phyloP scores from a whole-genome alignment of 1,140 invertebrate species.

The Drosophila lowei region DNA sequence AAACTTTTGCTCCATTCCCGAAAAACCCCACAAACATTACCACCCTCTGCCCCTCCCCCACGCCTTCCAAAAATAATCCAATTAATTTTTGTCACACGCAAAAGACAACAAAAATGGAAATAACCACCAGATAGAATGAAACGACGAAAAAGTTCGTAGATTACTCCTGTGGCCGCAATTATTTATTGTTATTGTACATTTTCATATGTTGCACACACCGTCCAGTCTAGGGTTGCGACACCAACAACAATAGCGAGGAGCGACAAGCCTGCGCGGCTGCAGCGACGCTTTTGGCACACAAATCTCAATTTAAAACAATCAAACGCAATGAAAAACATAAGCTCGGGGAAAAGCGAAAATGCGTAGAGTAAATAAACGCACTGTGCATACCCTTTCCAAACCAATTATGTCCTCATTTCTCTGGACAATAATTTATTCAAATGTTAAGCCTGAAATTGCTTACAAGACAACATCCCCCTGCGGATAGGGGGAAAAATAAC shows the following conservation, averaged over 20 bases:
- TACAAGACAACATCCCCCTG: no score
- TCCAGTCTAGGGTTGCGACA: background rate
- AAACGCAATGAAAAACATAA: conserved; percentile 70
- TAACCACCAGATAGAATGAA: conserved; percentile 32
- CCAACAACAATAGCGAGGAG: conserved; percentile 22
- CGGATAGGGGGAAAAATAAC: no score
- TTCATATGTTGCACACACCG: conserved; percentile 29
- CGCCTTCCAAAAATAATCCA: conserved; percentile 31
- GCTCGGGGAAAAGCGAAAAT: conserved; percentile 37
- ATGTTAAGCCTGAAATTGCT: no score
- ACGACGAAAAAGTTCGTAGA: conserved; percentile 20
- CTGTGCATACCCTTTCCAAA: no score
- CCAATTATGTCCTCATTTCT: no score
- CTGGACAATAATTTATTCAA: no score
- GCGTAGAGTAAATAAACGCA: background rate
- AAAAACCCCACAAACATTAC: background rate
- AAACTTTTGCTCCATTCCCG: conserved; percentile 38
- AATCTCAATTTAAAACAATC: conserved; percentile 80
- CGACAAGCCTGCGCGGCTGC: conserved; percentile 25
- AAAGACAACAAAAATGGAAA: conserved; percentile 25
- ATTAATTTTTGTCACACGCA: conserved; percentile 41
- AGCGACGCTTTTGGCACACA: conserved; percentile 62
- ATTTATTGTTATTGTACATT: conserved; percentile 17
- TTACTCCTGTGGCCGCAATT: conserved; percentile 30
- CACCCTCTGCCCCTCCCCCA: background rate